Evolutionary conservation across 2,888 invertebrate genomes (phyloP).

Genomic region (Leptinotarsa tumamoca): DNA sequence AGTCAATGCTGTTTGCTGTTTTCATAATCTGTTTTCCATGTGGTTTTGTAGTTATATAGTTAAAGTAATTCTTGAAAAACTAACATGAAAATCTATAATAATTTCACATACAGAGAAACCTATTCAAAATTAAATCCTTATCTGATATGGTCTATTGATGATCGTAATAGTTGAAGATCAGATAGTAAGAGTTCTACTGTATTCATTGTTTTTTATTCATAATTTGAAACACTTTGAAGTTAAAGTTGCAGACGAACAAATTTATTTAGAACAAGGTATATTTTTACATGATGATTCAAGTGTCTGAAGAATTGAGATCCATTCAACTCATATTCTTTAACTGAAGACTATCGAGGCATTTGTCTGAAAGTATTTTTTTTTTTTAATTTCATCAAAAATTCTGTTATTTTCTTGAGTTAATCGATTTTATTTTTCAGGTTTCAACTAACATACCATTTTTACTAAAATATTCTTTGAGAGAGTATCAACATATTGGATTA

Average conservation of each 20-base stretch:
- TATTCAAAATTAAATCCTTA: no score
- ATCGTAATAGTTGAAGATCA: no score
- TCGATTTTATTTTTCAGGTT: constrained; percentile 68
- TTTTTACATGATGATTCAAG: constrained; percentile 45
- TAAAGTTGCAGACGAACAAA: no score
- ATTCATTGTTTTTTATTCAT: no score
- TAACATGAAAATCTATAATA: not conserved
- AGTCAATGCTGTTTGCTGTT: no score
- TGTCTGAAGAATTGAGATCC: constrained; percentile 55
- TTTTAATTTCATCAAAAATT: not conserved
- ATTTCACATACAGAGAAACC: no score
- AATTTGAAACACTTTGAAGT: no score
- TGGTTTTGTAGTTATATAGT: no score
- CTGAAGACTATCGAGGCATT: constrained; percentile 58
- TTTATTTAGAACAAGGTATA: not conserved
- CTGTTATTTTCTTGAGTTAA: not conserved
- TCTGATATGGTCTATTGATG: no score
- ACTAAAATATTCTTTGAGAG: constrained; percentile 88
- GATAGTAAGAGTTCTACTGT: no score
- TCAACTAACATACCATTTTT: constrained; percentile 94
- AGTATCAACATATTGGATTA: constrained; percentile 97
- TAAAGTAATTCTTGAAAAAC: no score
- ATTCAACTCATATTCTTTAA: constrained; percentile 54
- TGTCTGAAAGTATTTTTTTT: constrained; percentile 51
- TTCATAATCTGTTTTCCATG: no score